Evolutionary conservation across 2,797 vertebrate species (phyloP).

Genomic region (Acridotheres tristis): DNA sequence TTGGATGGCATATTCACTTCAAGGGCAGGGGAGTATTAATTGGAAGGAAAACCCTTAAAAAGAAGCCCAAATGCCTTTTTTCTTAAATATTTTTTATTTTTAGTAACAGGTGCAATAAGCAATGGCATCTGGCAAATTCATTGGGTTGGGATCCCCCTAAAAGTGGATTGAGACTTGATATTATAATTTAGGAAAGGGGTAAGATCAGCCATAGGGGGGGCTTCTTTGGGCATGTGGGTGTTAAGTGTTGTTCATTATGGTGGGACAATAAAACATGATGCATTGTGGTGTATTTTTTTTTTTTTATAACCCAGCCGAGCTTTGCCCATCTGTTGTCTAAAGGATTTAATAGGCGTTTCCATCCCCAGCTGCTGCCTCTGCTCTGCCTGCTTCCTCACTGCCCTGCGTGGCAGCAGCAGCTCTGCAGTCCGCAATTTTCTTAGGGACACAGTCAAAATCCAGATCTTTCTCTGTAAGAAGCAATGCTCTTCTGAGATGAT

Average conservation of each 20-base stretch:
- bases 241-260: constrained; percentile 69
- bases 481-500: constrained; percentile 70
- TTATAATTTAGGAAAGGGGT: constrained; percentile 22
- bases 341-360: constrained; percentile 82
- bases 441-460: constrained; percentile 76
- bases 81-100: not conserved
- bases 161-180: constrained; percentile 25
- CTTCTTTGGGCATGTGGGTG: constrained; percentile 58
- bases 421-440: constrained; percentile 76
- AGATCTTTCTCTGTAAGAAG: constrained; percentile 76
- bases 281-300: constrained; percentile 61
- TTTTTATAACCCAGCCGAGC: constrained; percentile 59
- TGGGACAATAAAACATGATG: constrained; percentile 74
- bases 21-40: constrained; percentile 61
- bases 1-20: constrained; percentile 55
- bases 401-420: constrained; percentile 71
- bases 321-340: constrained; percentile 85
- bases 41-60: constrained; percentile 30
- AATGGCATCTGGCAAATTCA: not conserved
- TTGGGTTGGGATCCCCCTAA: not conserved
- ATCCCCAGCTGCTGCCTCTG: constrained; percentile 81
- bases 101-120: constrained; percentile 23
- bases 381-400: constrained; percentile 71
- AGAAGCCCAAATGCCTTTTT: not conserved
- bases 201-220: constrained; percentile 5